These are phyloP conservation scores for Solea solea DNA, from an alignment of 2,113 vertebrate species.

Conservation along the genomic window DNA sequence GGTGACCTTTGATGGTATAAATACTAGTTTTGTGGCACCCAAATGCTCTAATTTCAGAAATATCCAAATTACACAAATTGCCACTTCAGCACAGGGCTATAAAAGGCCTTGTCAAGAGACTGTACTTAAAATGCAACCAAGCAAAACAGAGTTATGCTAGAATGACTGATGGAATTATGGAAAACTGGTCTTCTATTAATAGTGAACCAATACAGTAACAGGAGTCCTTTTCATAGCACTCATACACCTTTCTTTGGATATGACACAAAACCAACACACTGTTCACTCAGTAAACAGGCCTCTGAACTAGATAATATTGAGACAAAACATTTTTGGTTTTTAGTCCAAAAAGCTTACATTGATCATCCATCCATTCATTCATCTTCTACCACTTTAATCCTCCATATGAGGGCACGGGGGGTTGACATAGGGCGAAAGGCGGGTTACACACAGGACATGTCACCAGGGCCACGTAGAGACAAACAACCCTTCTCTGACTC, in stretches of 20 bases:
- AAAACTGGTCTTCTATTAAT: conserved; percentile 66
- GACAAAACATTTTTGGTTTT: conserved; percentile 35
- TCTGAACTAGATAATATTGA: conserved; percentile 14
- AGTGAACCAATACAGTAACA: conserved; percentile 59
- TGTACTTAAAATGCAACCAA: conserved; percentile 67
- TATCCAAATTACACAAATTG: conserved; percentile 68
- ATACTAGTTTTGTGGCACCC: conserved; percentile 42
- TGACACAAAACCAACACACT: conserved; percentile 30
- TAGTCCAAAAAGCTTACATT: conserved; percentile 15
- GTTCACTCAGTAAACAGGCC: conserved; percentile 30
- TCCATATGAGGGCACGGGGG: too few relatives aligned
- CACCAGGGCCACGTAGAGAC: too few relatives aligned
- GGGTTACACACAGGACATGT: too few relatives aligned
- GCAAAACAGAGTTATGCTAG: conserved; percentile 70
- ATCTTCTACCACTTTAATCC: too few relatives aligned
- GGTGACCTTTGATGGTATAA: conserved; percentile 53
- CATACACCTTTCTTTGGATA: conserved; percentile 52
- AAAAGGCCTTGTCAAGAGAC: conserved; percentile 69
- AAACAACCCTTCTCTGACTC: too few relatives aligned
- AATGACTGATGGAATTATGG: conserved; percentile 65
- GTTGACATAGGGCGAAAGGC: too few relatives aligned
- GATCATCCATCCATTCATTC: background rate
- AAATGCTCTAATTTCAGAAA: conserved; percentile 65
- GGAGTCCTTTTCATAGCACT: conserved; percentile 55
- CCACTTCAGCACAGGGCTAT: conserved; percentile 63